These are phyloP conservation scores for Gouania willdenowi DNA, from an alignment of 2,797 vertebrate genomes.

Conservation along the genomic window DNA sequence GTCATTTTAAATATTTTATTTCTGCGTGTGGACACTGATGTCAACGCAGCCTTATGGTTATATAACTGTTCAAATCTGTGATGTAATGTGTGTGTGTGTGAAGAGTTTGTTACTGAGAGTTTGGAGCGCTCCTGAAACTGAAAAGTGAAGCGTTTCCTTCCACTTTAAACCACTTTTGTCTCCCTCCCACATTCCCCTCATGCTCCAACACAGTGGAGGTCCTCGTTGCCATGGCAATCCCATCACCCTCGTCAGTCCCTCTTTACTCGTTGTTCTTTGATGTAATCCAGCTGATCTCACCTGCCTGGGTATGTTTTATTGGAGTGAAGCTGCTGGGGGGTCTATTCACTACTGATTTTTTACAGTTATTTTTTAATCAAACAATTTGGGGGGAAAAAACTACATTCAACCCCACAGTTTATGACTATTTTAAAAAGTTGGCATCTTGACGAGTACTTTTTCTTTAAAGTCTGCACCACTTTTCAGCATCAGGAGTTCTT, in stretches of 20 bases:
- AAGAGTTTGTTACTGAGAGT: conserved; percentile 34
- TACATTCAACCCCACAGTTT: too few species aligned
- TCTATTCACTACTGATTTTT: too few species aligned
- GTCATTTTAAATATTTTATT: conserved; percentile 44
- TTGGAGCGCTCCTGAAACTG: conserved; percentile 28
- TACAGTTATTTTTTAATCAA: too few species aligned
- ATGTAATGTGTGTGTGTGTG: conserved; percentile 35
- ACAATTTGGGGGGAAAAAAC: too few species aligned
- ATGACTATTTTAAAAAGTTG: too few species aligned
- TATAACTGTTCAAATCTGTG: conserved; percentile 48
- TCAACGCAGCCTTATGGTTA: conserved; percentile 22
- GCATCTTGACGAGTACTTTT: too few species aligned
- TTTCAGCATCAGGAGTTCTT: too few species aligned
- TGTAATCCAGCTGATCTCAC: conserved; percentile 20
- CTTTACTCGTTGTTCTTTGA: conserved; percentile 44
- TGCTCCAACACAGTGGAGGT: conserved; percentile 34
- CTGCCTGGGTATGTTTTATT: too few species aligned
- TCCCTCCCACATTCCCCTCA: conserved; percentile 33
- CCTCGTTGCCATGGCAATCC: conserved; percentile 66
- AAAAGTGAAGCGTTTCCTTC: conserved; percentile 40
- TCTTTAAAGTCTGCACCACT: too few species aligned
- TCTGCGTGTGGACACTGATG: conserved; percentile 20
- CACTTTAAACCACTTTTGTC: conserved; percentile 42
- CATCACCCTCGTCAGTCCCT: conserved; percentile 35
- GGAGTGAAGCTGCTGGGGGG: neutral